These are phyloP conservation scores for Temnothorax ravouxi DNA, from an alignment of 2,888 invertebrate species.

Conservation along the genomic window DNA sequence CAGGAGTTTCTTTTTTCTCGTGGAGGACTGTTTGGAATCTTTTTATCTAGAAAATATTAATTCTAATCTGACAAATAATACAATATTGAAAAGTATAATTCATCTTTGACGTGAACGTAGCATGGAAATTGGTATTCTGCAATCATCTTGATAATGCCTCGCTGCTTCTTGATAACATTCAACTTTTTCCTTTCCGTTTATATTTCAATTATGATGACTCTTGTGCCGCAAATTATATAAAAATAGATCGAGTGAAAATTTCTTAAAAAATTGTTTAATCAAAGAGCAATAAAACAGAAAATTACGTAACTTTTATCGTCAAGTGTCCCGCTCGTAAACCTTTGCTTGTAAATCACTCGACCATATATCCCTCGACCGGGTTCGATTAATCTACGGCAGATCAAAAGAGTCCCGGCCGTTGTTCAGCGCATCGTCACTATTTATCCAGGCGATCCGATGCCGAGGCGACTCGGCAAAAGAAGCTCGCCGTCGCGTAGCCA, in stretches of 20 bases:
- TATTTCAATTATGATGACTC: too few relatives aligned
- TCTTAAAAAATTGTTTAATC: not conserved
- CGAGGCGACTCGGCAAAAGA: conserved; percentile 24
- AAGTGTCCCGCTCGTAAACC: not conserved
- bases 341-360: not conserved
- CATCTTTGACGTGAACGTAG: not conserved
- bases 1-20: not conserved
- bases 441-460: conserved; percentile 18
- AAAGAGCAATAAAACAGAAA: not conserved
- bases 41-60: not conserved
- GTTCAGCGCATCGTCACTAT: conserved; percentile 37
- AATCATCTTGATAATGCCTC: not conserved
- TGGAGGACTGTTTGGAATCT: not conserved
- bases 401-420: not conserved
- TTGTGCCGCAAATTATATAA: not conserved
- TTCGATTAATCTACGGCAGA: conserved; percentile 13
- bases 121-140: not conserved
- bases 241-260: not conserved
- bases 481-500: conserved; percentile 72
- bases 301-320: not conserved
- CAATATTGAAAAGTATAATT: not conserved
- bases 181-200: not conserved
- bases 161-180: not conserved
- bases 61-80: not conserved
- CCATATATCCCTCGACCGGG: too few relatives aligned